Conservation (phyloP, 1,140 invertebrate genomes). For the Calycopis cecrops region DNA sequence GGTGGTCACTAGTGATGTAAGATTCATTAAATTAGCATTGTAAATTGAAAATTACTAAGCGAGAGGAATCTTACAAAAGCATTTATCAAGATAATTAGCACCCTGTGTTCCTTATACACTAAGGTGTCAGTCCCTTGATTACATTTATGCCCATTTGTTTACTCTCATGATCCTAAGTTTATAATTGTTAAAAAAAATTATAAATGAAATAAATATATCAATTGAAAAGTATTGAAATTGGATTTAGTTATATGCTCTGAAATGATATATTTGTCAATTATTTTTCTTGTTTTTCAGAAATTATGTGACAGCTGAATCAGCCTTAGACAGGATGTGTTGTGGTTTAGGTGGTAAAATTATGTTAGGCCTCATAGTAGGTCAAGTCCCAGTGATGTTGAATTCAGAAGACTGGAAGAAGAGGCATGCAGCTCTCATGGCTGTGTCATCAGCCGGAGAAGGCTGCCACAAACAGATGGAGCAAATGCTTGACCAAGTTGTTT, state of each 20-base stretch:
- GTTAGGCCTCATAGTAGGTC: conserved; percentile 90
- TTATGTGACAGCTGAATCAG: conserved; percentile 96
- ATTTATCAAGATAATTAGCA: conserved; percentile 66
- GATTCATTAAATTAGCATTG: conserved; percentile 35
- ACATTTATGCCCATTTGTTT: conserved; percentile 30
- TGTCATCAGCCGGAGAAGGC: conserved; percentile 98
- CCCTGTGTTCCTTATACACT: conserved; percentile 41
- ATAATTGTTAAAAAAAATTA: not conserved
- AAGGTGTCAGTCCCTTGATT: conserved; percentile 61
- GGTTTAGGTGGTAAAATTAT: conserved; percentile 97
- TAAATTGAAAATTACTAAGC: conserved; percentile 27
- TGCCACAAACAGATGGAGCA: conserved; percentile 98
- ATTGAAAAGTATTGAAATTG: not conserved
- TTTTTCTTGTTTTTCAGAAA: conserved; percentile 77
- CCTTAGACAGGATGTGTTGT: conserved; percentile 96
- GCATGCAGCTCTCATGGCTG: conserved; percentile 98
- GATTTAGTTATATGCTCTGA: not conserved
- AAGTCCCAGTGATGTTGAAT: conserved; percentile 91
- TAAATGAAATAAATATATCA: not conserved
- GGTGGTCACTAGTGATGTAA: conserved; percentile 28
- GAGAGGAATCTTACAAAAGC: conserved; percentile 48
- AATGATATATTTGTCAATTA: not conserved
- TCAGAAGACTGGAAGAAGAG: conserved; percentile 89
- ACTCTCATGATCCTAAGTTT: too few relatives aligned
- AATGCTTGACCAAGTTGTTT: conserved; percentile 92